A percentile compares a stretch with the other conserved stretches of the same genome.
These are phyloP conservation scores for Agriotes lineatus DNA, from an alignment of 2,888 invertebrate genomes.

Conservation along the genomic window DNA sequence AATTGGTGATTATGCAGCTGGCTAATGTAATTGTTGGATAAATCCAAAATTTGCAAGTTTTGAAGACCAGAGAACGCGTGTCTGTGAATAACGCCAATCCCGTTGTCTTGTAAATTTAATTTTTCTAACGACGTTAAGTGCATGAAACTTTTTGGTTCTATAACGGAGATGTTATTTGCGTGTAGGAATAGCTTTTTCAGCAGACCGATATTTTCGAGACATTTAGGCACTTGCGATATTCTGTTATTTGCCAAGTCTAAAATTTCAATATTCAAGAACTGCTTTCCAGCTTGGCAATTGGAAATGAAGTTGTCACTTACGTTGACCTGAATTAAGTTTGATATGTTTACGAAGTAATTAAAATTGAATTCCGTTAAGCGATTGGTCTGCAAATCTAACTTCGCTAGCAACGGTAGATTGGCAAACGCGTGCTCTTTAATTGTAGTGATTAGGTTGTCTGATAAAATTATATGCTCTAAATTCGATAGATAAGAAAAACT, in stretches of 20 bases:
- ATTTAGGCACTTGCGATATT: slow-evolving; percentile 75
- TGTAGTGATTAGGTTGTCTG: slow-evolving; percentile 82
- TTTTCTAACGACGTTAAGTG: slow-evolving; percentile 79
- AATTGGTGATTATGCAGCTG: slow-evolving; percentile 86
- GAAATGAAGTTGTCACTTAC: slow-evolving; percentile 79
- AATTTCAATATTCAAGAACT: slow-evolving; percentile 73
- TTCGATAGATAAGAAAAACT: slow-evolving; percentile 84
- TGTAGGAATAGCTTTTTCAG: slow-evolving; percentile 79
- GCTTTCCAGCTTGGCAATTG: slow-evolving; percentile 65
- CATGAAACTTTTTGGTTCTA: slow-evolving; percentile 82
- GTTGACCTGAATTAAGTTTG: slow-evolving; percentile 80
- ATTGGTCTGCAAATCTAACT: slow-evolving; percentile 86
- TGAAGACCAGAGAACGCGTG: slow-evolving; percentile 83
- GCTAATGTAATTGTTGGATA: slow-evolving; percentile 81
- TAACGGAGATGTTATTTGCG: slow-evolving; percentile 77
- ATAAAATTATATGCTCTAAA: slow-evolving; percentile 85
- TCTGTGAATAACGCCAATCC: slow-evolving; percentile 77
- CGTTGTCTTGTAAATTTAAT: slow-evolving; percentile 80
- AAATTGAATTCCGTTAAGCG: slow-evolving; percentile 77
- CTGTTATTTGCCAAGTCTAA: slow-evolving; percentile 80
- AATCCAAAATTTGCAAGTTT: slow-evolving; percentile 82
- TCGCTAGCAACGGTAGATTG: slow-evolving; percentile 80
- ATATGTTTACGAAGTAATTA: slow-evolving; percentile 77
- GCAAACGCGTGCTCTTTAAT: slow-evolving; percentile 81
- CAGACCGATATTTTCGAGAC: slow-evolving; percentile 75